phyloP scores from a whole-genome alignment of 2,888 invertebrate genomes.

The Rhopalosiphum nymphaeae region DNA sequence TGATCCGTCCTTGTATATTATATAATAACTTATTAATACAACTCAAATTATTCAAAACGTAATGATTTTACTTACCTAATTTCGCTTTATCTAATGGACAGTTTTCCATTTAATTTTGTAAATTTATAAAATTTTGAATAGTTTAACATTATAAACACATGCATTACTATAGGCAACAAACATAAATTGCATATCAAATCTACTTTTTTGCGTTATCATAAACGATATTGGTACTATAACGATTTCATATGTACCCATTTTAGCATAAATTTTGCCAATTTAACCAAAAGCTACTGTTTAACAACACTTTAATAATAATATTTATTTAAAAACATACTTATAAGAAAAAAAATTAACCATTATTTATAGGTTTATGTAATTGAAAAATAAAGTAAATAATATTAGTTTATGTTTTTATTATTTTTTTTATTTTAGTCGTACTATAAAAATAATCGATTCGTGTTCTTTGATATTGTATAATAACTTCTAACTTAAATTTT shows the following conservation, averaged over 20 bases:
- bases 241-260: neutral
- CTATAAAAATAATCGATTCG: neutral
- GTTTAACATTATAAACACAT: neutral
- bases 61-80: neutral
- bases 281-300: neutral
- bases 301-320: neutral
- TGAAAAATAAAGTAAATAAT: neutral
- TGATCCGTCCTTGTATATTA: neutral
- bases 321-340: neutral
- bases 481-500: neutral
- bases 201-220: neutral
- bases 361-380: neutral
- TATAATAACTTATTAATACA: neutral
- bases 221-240: neutral
- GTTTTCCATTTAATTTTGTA: conserved; percentile 7
- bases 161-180: neutral
- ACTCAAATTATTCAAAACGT: neutral
- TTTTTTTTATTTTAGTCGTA: neutral
- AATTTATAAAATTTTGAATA: neutral
- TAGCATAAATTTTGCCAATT: neutral
- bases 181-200: neutral
- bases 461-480: neutral
- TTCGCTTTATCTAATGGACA: neutral
- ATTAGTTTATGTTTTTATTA: neutral
- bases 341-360: neutral